Conservation (phyloP, 2,113 vertebrate species). For the Aspiorhynchus laticeps region DNA sequence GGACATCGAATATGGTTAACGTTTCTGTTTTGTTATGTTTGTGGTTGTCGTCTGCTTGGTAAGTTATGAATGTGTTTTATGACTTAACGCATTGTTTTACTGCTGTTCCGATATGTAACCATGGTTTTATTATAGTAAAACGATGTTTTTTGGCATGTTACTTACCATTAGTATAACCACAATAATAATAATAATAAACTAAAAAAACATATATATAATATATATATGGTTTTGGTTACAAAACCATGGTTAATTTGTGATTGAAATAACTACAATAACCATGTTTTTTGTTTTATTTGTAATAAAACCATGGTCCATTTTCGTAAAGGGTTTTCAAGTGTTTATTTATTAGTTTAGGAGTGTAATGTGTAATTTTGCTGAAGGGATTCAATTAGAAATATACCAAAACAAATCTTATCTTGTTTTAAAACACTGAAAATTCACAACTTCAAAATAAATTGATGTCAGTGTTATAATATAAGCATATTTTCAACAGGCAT, state of each 20-base stretch:
- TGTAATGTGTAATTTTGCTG: neutral
- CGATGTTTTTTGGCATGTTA: too few species aligned
- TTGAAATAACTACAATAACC: too few species aligned
- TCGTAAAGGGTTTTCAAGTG: neutral
- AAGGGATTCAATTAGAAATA: neutral
- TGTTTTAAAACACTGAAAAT: neutral
- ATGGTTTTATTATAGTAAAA: too few species aligned
- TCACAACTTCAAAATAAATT: neutral
- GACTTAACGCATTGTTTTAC: too few species aligned
- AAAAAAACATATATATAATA: too few species aligned
- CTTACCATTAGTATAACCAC: too few species aligned
- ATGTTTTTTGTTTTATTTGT: neutral
- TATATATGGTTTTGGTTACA: too few species aligned
- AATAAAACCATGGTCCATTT: neutral
- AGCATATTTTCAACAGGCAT: too few species aligned
- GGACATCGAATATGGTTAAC: neutral
- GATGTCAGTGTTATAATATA: neutral
- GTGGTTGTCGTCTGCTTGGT: neutral
- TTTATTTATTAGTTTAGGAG: neutral
- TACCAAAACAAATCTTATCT: neutral
- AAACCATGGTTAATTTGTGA: too few species aligned
- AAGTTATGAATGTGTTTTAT: neutral
- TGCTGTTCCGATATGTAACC: too few species aligned
- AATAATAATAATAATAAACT: too few species aligned
- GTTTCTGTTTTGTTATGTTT: neutral